Base-by-base conservation (phyloP, 2,113 vertebrate species). In the Fukomys damarensis region DNA sequence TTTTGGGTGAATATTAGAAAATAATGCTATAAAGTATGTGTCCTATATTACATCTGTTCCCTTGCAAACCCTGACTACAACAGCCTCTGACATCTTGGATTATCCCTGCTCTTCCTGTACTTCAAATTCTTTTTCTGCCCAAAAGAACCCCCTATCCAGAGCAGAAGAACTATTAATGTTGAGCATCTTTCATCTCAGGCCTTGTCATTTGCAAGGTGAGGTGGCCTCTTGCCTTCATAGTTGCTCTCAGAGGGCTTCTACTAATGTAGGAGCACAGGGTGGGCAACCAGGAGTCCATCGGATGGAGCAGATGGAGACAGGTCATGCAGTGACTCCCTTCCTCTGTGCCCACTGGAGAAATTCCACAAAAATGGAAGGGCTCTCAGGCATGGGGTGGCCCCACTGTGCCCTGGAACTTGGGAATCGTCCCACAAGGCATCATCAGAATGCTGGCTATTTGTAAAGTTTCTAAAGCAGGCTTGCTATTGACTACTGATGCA, bases 401-500 rank as follows among this genome's bases (percentile, higher is more conserved):
- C 56, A n/a, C 89, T 97, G 43, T 86, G 30, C 86, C 43, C 68
- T 26, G 43, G 32, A 87, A 95, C 61, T 0, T n/a, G 54, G 94
- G 95, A 96, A 96, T 43, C 74, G 94, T 88, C 81, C 74, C 59
- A 49, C 41, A 35, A 76, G 0, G 26, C 87, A 94, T 97, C 94
- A 95, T 77, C 90, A 85, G 92, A 86, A 93, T 83, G 93, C 90
- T 58, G 87, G 59, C 79, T 94, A 81, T 93, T 95, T 96, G 96
- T 81, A 74, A 97, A 97, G 93, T 96, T 97, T 94, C 43, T 22
- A 52, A 89, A 93, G 81, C 88, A 92, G 93, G 59, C 38, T 88
- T 93, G 93, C 91, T 97, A 65, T 96, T 94, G 94, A 91, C 92
- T 97, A 86, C 92, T 92, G 97, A 97, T 91, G 88, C 65, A 58